phyloP scores from a whole-genome alignment of 2,888 invertebrate genomes.

The Unio pictorum region DNA sequence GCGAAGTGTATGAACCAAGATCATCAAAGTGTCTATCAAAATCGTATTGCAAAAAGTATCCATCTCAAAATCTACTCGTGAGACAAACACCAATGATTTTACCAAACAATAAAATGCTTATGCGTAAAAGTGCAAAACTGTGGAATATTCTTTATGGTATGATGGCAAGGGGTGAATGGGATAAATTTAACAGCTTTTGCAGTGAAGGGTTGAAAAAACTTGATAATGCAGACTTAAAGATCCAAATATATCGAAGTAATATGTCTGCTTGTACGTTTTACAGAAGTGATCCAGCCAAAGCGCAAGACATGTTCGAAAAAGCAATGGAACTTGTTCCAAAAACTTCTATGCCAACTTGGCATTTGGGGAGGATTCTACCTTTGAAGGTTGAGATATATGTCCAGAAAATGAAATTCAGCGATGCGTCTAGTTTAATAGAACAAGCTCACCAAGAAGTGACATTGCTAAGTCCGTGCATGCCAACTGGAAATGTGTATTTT shows the following conservation, averaged over 20 bases:
- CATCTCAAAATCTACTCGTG: not conserved
- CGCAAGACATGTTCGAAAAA: conserved; percentile 2
- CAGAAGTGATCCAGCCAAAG: conserved; percentile 6
- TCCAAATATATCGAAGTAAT: conserved; percentile 2
- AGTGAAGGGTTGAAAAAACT: not conserved
- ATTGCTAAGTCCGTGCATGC: conserved; percentile 2
- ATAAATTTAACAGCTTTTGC: not conserved
- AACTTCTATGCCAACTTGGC: conserved; percentile 7
- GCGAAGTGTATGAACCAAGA: too few relatives aligned
- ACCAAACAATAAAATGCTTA: conserved; percentile 2
- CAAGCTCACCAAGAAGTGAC: conserved; percentile 7
- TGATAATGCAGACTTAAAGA: conserved; percentile 3
- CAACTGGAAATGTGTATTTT: conserved; percentile 10
- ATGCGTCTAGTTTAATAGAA: conserved; percentile 4
- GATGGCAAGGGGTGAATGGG: conserved; percentile 8
- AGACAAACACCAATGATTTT: not conserved
- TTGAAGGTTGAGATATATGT: conserved; percentile 5
- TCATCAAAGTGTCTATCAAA: too few relatives aligned
- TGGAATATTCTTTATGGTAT: conserved; percentile 6
- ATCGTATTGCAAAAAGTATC: too few relatives aligned
- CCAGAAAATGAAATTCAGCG: not conserved
- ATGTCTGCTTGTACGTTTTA: conserved; percentile 11
- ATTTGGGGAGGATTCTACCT: conserved; percentile 6
- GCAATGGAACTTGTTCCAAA: conserved; percentile 6
- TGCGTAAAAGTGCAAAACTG: conserved; percentile 5